Conservation (phyloP, 2,797 vertebrate species). For the Pseudochirops corinnae region DNA sequence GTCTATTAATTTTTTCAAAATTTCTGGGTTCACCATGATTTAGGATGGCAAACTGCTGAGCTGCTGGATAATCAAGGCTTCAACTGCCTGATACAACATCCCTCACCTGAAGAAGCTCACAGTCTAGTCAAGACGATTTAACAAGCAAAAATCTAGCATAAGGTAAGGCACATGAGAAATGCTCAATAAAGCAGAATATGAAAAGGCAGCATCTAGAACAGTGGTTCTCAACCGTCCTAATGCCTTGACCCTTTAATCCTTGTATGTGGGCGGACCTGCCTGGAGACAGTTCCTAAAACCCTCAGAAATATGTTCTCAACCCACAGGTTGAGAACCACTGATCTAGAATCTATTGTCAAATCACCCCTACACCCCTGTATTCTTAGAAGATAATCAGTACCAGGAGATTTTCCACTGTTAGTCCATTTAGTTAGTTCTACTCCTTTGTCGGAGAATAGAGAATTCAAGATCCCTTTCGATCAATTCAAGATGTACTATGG, state of each 20-base stretch:
- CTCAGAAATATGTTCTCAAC: too few relatives aligned
- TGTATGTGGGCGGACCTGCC: too few relatives aligned
- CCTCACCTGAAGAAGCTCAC: conserved; percentile 26
- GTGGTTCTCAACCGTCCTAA: too few relatives aligned
- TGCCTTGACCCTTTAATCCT: too few relatives aligned
- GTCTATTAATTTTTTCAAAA: neutral
- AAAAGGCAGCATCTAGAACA: neutral
- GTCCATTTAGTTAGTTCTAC: neutral
- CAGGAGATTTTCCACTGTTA: neutral
- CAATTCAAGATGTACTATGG: neutral
- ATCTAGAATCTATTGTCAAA: neutral
- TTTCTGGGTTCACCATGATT: neutral
- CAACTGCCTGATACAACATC: neutral
- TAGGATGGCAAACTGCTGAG: neutral
- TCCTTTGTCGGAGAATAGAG: neutral
- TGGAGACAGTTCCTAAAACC: too few relatives aligned
- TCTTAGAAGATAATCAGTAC: neutral
- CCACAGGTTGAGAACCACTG: too few relatives aligned
- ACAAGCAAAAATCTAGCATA: conserved; percentile 42
- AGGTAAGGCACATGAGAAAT: neutral
- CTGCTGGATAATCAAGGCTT: neutral
- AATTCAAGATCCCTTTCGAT: neutral
- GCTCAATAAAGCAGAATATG: neutral
- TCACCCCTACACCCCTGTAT: neutral
- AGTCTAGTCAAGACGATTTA: conserved; percentile 34